A percentile compares a stretch with the other conserved stretches of the same genome.
These are phyloP conservation scores for Microplitis manilae DNA, from an alignment of 2,888 invertebrate species.

Conservation along the genomic window DNA sequence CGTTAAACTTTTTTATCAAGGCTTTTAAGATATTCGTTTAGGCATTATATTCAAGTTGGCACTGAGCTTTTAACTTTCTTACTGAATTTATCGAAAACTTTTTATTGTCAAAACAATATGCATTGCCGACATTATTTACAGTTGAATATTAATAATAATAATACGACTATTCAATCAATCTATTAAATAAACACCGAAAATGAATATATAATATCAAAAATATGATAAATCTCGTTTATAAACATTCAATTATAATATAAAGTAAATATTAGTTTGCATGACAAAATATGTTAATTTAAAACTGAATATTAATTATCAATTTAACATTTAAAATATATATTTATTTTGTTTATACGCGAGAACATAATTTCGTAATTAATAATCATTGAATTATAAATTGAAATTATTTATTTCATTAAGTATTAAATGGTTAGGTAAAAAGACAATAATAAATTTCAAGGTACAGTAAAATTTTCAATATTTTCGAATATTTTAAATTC, in stretches of 20 bases:
- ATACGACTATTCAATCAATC: background rate
- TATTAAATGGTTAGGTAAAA: background rate
- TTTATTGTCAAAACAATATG: background rate
- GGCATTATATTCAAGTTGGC: background rate
- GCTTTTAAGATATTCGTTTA: background rate
- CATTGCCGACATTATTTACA: background rate
- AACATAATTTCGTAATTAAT: background rate
- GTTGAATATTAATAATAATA: background rate
- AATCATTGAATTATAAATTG: background rate
- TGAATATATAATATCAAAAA: background rate
- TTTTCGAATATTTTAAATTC: too few species aligned
- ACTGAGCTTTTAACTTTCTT: conserved; percentile 14
- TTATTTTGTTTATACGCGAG: background rate
- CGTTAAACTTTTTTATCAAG: conserved; percentile 17
- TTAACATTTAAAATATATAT: background rate
- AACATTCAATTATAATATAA: background rate
- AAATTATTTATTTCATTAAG: background rate
- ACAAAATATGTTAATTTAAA: background rate
- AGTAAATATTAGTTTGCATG: background rate
- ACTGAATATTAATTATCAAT: background rate
- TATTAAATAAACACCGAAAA: background rate
- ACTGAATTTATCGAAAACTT: conserved; percentile 6
- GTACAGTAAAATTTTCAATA: too few species aligned
- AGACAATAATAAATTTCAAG: too few species aligned
- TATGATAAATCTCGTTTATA: background rate